phyloP scores from a whole-genome alignment of 2,113 vertebrate genomes.

The Herpailurus yagouaroundi region DNA sequence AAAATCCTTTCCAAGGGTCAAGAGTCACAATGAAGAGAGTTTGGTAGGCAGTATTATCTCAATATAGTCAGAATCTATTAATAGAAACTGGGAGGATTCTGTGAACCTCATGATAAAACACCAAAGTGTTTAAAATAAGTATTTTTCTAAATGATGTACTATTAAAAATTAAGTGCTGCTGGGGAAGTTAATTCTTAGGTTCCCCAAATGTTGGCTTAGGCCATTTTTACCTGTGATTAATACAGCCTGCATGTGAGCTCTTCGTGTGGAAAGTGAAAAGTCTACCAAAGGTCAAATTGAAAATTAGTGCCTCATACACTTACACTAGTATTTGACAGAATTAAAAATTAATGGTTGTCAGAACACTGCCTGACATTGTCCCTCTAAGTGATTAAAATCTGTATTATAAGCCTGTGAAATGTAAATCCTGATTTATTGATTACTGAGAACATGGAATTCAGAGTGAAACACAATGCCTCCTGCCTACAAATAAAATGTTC shows the following conservation, averaged over 20 bases:
- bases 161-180: background rate
- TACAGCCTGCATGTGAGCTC: background rate
- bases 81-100: background rate
- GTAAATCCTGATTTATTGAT: background rate
- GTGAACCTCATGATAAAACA: background rate
- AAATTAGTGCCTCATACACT: background rate
- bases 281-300: background rate
- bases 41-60: background rate
- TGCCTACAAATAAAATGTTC: background rate
- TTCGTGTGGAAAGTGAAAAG: background rate
- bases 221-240: slow-evolving; percentile 13
- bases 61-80: background rate
- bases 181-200: background rate
- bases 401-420: background rate
- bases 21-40: background rate
- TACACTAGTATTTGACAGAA: background rate
- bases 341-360: slow-evolving; percentile 53
- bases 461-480: background rate
- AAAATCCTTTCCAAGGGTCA: background rate
- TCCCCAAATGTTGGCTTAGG: background rate
- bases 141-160: background rate
- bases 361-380: background rate
- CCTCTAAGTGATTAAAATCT: slow-evolving; percentile 4
- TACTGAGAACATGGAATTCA: background rate
- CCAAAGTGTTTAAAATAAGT: background rate